These are phyloP conservation scores for Apistogramma diplotaenia DNA, from an alignment of 2,113 vertebrate species.

Conservation along the genomic window DNA sequence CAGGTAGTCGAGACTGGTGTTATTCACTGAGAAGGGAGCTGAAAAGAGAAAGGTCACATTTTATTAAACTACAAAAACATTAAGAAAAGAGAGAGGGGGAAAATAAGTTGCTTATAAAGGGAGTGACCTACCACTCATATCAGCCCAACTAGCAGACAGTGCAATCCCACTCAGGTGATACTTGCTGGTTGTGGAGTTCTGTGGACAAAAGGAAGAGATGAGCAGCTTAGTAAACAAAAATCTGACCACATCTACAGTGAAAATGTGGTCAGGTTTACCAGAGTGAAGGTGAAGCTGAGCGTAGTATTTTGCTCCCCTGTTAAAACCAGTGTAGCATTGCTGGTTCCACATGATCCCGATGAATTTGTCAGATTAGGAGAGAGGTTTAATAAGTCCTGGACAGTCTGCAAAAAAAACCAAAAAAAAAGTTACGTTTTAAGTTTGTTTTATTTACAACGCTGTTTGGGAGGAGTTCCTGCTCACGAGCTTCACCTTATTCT, in stretches of 20 bases:
- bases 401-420: slow-evolving; percentile 60
- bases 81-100: not conserved
- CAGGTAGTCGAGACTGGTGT: slow-evolving; percentile 81
- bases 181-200: slow-evolving; percentile 75
- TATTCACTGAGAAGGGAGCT: slow-evolving; percentile 62
- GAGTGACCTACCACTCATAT: slow-evolving; percentile 63
- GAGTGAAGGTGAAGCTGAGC: slow-evolving; percentile 73
- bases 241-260: not conserved
- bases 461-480: not conserved
- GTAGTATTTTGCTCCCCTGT: slow-evolving; percentile 23
- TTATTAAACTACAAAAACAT: not conserved
- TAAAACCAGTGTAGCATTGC: slow-evolving; percentile 73
- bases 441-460: not conserved
- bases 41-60: not conserved
- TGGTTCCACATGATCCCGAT: slow-evolving; percentile 74
- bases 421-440: slow-evolving; percentile 38
- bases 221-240: not conserved
- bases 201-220: not conserved
- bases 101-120: not conserved
- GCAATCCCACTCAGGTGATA: slow-evolving; percentile 72
- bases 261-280: slow-evolving; percentile 73
- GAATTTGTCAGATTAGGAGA: slow-evolving; percentile 66
- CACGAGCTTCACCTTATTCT: slow-evolving; percentile 69
- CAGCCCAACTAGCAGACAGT: slow-evolving; percentile 61
- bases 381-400: slow-evolving; percentile 78